A percentile compares a stretch with the other conserved stretches of the same genome.
phyloP scores from a whole-genome alignment of 23 tunicate genomes.

The Corella eumyota region DNA sequence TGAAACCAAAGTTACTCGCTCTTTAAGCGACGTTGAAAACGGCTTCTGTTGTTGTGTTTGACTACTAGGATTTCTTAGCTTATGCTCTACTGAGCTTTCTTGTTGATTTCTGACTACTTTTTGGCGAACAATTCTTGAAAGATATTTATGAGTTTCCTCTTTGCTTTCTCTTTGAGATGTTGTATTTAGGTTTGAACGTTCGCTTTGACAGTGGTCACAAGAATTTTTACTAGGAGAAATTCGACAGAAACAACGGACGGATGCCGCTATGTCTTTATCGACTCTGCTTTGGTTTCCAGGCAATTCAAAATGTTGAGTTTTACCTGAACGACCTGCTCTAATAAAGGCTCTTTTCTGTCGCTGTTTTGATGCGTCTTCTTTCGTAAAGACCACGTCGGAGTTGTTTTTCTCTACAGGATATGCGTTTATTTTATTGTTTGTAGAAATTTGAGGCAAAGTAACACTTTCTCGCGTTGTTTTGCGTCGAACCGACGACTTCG shows the following conservation, averaged over 20 bases:
- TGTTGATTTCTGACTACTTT: too few species aligned
- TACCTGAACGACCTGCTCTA: too few species aligned
- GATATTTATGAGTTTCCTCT: too few species aligned
- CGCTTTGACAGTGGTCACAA: slow-evolving; percentile 6
- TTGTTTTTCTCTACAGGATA: not conserved
- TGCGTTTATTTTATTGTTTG: not conserved
- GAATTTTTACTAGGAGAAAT: slow-evolving; percentile 1
- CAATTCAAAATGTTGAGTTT: not conserved
- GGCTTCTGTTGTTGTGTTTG: not conserved
- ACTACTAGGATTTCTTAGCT: not conserved
- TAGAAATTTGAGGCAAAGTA: not conserved
- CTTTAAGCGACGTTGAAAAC: too few species aligned
- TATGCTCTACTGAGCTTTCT: slow-evolving; percentile 2
- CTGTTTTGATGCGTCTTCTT: slow-evolving; percentile 1
- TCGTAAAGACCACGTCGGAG: not conserved
- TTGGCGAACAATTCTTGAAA: too few species aligned
- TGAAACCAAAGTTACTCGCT: too few species aligned
- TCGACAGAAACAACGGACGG: slow-evolving; percentile 22
- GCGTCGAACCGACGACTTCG: not conserved
- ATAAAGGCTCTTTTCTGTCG: not conserved
- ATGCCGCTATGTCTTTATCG: slow-evolving; percentile 20
- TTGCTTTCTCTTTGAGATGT: too few species aligned
- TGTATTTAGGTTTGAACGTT: not conserved
- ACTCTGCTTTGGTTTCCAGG: slow-evolving; percentile 2
- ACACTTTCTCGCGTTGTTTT: not conserved